Evolutionary conservation across 2,888 invertebrate species (phyloP).

Genomic region (Allolobophora icterica): DNA sequence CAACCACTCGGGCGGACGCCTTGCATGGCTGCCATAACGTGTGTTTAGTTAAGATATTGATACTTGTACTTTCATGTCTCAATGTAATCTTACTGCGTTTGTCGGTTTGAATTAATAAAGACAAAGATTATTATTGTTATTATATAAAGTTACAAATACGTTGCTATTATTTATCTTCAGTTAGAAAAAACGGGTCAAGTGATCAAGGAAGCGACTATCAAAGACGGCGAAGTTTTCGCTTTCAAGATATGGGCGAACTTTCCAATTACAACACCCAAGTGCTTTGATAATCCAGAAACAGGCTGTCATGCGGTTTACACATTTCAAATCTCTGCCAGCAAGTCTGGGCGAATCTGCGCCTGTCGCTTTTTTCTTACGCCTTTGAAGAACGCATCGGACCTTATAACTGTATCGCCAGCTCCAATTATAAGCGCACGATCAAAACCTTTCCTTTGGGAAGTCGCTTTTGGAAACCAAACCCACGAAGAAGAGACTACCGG

Average conservation of each 20-base stretch:
- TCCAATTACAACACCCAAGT: not conserved
- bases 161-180: not conserved
- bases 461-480: not conserved
- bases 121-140: too few species aligned
- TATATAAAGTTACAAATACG: not conserved
- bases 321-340: not conserved
- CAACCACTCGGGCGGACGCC: too few species aligned
- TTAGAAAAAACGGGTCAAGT: not conserved
- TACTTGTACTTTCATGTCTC: too few species aligned
- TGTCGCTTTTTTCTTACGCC: not conserved
- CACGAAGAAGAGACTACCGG: not conserved
- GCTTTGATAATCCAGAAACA: not conserved
- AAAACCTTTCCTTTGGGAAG: not conserved
- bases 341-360: not conserved
- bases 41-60: too few species aligned
- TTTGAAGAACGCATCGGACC: not conserved
- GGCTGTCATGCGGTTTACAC: not conserved
- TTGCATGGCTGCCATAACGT: too few species aligned
- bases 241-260: not conserved
- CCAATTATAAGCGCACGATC: not conserved
- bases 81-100: too few species aligned
- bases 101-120: too few species aligned
- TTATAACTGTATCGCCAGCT: slow-evolving; percentile 9
- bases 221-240: not conserved
- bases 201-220: not conserved